These are phyloP conservation scores for Embidobia sp. DNA, from an alignment of 2,888 invertebrate species.

Conservation along the genomic window DNA sequence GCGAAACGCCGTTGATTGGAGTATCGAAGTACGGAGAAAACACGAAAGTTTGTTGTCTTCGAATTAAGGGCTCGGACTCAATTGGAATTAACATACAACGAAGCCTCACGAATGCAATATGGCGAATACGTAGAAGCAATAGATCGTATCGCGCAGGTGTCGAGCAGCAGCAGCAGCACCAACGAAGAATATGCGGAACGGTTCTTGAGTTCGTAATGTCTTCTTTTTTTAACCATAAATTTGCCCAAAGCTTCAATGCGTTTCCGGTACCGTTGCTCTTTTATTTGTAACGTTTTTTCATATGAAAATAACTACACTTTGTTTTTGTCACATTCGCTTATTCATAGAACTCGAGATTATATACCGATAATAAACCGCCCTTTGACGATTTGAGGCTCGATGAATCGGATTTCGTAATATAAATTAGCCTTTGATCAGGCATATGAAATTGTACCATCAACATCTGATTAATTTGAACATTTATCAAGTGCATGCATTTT, in stretches of 20 bases:
- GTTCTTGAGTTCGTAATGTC: constrained; percentile 59
- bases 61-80: constrained; percentile 67
- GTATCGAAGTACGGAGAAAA: constrained; percentile 34
- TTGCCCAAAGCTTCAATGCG: constrained; percentile 65
- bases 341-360: constrained; percentile 39
- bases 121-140: constrained; percentile 67
- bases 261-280: constrained; percentile 63
- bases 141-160: constrained; percentile 70
- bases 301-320: constrained; percentile 49
- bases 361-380: neutral
- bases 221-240: constrained; percentile 67
- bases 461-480: too few relatives aligned
- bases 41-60: constrained; percentile 65
- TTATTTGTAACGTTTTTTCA: constrained; percentile 51
- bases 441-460: neutral
- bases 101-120: constrained; percentile 70
- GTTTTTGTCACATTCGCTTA: constrained; percentile 49
- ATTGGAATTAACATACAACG: constrained; percentile 69
- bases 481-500: too few relatives aligned
- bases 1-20: constrained; percentile 20
- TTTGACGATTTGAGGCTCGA: too few relatives aligned
- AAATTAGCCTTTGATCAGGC: constrained; percentile 5
- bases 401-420: too few relatives aligned
- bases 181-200: constrained; percentile 65
- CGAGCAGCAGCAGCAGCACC: constrained; percentile 63